Conservation (phyloP, 2,888 invertebrate genomes). For the Teleogryllus oceanicus region DNA sequence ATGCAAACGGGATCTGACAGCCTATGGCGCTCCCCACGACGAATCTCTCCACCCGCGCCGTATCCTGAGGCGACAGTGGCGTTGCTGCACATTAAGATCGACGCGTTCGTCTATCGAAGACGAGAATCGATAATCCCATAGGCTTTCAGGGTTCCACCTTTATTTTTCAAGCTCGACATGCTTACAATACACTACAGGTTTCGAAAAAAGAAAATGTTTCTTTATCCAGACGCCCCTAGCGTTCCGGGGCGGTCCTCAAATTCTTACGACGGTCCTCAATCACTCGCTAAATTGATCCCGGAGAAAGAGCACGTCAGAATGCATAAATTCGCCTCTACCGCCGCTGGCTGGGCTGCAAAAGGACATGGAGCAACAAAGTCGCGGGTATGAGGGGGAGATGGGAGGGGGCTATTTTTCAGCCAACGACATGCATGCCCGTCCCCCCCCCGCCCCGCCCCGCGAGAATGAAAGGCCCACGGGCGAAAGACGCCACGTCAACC, state of each 20-base stretch:
- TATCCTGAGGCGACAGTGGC: background rate
- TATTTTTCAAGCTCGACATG: background rate
- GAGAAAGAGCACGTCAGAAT: slow-evolving; percentile 1
- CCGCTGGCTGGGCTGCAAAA: background rate
- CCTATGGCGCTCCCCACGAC: too few relatives aligned
- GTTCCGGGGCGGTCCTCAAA: background rate
- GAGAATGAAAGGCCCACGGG: too few relatives aligned
- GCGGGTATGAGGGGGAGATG: too few relatives aligned
- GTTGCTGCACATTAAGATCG: background rate
- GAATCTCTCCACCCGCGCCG: background rate
- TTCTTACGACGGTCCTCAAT: slow-evolving; percentile 4
- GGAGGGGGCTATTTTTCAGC: too few relatives aligned
- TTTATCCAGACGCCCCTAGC: background rate
- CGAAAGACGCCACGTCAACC: too few relatives aligned
- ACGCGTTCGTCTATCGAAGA: background rate
- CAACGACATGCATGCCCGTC: too few relatives aligned
- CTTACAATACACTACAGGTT: background rate
- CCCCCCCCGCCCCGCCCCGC: too few relatives aligned
- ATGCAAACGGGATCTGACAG: too few relatives aligned
- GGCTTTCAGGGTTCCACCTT: background rate
- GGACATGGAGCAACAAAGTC: background rate
- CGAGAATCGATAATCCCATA: background rate
- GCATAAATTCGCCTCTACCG: slow-evolving; percentile 4
- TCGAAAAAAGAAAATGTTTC: background rate
- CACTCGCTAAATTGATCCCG: slow-evolving; percentile 6